Percentiles rank a stretch among this genome's conserved stretches.
phyloP scores from a whole-genome alignment of 2,797 vertebrate genomes.

The Melanogrammus aeglefinus region DNA sequence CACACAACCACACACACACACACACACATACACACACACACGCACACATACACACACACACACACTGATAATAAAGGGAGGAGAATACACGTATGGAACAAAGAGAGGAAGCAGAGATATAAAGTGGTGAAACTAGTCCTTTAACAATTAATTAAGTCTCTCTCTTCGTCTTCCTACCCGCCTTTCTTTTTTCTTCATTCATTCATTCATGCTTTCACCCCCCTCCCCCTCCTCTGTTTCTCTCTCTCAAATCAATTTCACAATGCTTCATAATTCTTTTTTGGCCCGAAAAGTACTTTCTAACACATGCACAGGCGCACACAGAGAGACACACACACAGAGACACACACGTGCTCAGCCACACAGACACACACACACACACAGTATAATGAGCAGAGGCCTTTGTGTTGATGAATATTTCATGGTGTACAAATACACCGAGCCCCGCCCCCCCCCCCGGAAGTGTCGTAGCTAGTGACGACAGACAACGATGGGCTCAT shows the following conservation, averaged over 20 bases:
- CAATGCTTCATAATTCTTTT: neutral
- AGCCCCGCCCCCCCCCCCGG: neutral
- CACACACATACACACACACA: too few relatives aligned
- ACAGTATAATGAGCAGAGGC: neutral
- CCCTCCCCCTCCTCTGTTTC: too few relatives aligned
- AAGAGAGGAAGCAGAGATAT: too few relatives aligned
- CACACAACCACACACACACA: too few relatives aligned
- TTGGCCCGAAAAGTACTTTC: neutral
- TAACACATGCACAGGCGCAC: neutral
- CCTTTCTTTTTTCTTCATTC: too few relatives aligned
- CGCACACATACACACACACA: too few relatives aligned
- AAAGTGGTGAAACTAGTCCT: too few relatives aligned
- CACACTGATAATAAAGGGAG: too few relatives aligned
- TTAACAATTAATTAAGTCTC: too few relatives aligned
- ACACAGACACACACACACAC: neutral
- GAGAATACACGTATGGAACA: too few relatives aligned
- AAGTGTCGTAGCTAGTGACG: neutral
- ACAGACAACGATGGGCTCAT: neutral
- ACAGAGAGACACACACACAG: neutral
- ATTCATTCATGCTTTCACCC: too few relatives aligned
- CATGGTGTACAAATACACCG: neutral
- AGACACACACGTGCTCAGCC: neutral
- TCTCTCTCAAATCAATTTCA: neutral
- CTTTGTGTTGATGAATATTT: neutral
- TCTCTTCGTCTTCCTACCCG: too few relatives aligned